phyloP scores from a whole-genome alignment of 2,113 vertebrate genomes.

The Crotalus helleri region DNA sequence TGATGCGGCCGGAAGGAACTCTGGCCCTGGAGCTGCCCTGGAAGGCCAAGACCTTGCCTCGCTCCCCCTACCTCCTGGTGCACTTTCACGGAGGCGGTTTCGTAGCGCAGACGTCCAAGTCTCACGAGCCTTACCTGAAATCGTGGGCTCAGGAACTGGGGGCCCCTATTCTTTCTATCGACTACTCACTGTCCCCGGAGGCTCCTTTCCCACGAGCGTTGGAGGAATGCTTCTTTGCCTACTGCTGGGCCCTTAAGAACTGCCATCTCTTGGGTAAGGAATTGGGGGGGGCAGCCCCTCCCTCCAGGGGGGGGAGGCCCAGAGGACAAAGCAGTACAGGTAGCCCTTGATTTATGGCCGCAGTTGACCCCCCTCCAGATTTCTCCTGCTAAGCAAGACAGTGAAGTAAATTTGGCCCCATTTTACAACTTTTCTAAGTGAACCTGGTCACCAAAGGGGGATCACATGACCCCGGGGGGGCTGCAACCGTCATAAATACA shows the following conservation, averaged over 20 bases:
- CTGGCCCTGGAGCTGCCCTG: conserved; percentile 76
- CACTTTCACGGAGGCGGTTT: conserved; percentile 90
- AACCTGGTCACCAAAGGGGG: no score
- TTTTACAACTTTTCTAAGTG: no score
- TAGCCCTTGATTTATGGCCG: no score
- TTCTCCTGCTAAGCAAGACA: no score
- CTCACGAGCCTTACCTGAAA: conserved; percentile 89
- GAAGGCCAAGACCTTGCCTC: conserved; percentile 61
- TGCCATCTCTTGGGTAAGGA: conserved; percentile 78
- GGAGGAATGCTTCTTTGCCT: conserved; percentile 90
- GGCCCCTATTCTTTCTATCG: conserved; percentile 85
- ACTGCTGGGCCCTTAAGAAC: conserved; percentile 89
- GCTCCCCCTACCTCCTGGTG: conserved; percentile 76
- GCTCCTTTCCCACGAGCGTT: conserved; percentile 87
- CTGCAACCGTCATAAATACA: no score
- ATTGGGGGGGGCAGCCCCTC: no score
- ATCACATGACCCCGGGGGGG: no score
- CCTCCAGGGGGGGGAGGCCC: neutral
- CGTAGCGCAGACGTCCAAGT: conserved; percentile 90
- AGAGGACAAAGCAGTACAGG: neutral
- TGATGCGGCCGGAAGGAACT: conserved; percentile 75
- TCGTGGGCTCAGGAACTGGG: conserved; percentile 86
- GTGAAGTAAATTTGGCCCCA: no score
- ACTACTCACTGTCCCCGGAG: conserved; percentile 89
- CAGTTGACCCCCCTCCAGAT: no score